Base-by-base conservation (phyloP, 2,888 invertebrate species). In the Thyatira batis region DNA sequence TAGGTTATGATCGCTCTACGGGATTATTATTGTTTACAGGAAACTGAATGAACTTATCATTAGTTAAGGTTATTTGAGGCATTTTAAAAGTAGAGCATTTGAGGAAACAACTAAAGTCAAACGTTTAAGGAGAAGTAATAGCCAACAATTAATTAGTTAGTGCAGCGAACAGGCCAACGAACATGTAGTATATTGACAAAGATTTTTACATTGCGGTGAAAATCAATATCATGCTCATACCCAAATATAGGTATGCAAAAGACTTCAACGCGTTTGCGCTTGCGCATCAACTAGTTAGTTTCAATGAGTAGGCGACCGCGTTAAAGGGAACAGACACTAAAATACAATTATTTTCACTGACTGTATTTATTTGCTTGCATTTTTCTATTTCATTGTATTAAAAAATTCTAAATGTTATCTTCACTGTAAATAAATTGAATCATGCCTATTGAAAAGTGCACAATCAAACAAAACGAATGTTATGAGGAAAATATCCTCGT, bases 1-100 rank as follows among this genome's bases (percentile, higher is more conserved):
- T 82, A 78, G 81, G 81, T 81, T 85, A 82, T 82, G 76, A 81
- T 80, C 78, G 78, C 71, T 84, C 79, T 84, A 84, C 84, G 82
- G 80, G 73, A 82, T 76, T 73, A 82, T 76, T 73, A 79, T 84
- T 83, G 82, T 85, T 83, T 82, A 80, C 78, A 74, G 76, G 69
- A 68, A 75, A 76, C 70, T 71, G 71, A 73, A 74, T 64, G n/a
- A n/a, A n/a, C n/a, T n/a, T n/a, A n/a, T n/a, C n/a, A 69, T 68
- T 69, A 62, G 27, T 6, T 46, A 13, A 46, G 23, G 23, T 23
- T 45, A 6, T 39, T 39, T 39, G 39, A 17, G 17, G 39, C 39
- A 39, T 8, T 39, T 39, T 5, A 17, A 11, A 5, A 8, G 33
- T 39, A 17, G 17, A 39, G 17, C 39, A 39, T 17, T 39, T 8